These are phyloP conservation scores for Aegithalos caudatus DNA, from an alignment of 2,113 vertebrate genomes.

Conservation along the genomic window DNA sequence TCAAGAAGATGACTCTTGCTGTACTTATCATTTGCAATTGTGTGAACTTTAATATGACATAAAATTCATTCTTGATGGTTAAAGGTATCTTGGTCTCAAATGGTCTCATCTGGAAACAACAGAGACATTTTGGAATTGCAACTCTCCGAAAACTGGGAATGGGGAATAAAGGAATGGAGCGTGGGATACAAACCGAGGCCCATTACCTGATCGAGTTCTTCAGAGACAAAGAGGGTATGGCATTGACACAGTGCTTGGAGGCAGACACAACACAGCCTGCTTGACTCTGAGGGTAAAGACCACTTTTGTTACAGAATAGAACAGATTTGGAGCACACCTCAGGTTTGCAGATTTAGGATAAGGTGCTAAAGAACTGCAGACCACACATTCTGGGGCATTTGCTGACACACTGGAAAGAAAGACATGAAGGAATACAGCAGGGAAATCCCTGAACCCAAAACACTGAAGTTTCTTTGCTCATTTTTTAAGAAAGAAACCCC, in stretches of 20 bases:
- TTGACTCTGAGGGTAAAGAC: neutral
- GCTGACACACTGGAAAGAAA: neutral
- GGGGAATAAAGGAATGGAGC: conserved; percentile 52
- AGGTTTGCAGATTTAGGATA: neutral
- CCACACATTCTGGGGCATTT: neutral
- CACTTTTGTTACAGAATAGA: neutral
- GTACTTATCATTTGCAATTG: neutral
- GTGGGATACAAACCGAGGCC: conserved; percentile 39
- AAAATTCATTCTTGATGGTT: neutral
- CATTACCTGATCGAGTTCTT: conserved; percentile 14
- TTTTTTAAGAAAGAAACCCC: neutral
- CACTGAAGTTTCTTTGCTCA: neutral
- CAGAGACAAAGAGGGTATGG: conserved; percentile 21
- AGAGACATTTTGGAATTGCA: conserved; percentile 56
- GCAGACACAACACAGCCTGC: neutral
- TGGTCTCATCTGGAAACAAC: conserved; percentile 50
- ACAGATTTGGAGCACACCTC: neutral
- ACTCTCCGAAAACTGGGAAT: conserved; percentile 49
- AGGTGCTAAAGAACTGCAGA: neutral
- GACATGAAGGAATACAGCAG: neutral
- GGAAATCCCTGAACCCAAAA: neutral
- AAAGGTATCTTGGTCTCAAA: conserved; percentile 66
- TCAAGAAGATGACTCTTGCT: neutral
- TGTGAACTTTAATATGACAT: neutral
- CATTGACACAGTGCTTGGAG: neutral